phyloP scores from a whole-genome alignment of 2,888 invertebrate species.

The Agonopterix heracliana region DNA sequence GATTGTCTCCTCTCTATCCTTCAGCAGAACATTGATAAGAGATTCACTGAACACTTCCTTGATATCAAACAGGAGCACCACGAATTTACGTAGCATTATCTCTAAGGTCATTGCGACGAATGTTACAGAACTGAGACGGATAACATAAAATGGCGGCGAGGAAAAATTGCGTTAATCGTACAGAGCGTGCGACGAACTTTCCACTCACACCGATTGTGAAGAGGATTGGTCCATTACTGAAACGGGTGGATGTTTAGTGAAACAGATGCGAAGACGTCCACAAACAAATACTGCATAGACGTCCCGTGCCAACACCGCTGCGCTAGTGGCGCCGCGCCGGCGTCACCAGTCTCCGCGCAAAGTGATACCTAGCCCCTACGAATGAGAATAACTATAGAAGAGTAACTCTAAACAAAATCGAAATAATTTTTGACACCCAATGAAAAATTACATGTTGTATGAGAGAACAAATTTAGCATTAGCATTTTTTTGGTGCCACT shows the following conservation, averaged over 20 bases:
- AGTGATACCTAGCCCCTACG: background rate
- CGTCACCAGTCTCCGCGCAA: conserved; percentile 10
- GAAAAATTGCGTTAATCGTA: conserved; percentile 29
- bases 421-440: too few species aligned
- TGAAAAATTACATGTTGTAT: too few species aligned
- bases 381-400: too few species aligned
- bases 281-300: conserved; percentile 56
- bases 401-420: too few species aligned
- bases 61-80: conserved; percentile 61
- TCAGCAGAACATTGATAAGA: conserved; percentile 60
- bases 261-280: conserved; percentile 68
- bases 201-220: conserved; percentile 52
- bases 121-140: background rate
- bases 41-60: conserved; percentile 72
- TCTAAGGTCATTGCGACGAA: conserved; percentile 32
- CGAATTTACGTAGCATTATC: conserved; percentile 58
- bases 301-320: conserved; percentile 58
- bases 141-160: conserved; percentile 43
- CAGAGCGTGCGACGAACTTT: conserved; percentile 31
- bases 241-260: conserved; percentile 61
- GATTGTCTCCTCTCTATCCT: conserved; percentile 57
- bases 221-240: conserved; percentile 66
- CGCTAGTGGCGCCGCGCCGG: conserved; percentile 55
- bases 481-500: too few species aligned
- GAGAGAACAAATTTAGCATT: too few species aligned